These are phyloP conservation scores for Exephanes ischioxanthus DNA, from an alignment of 2,888 invertebrate genomes.

Conservation along the genomic window DNA sequence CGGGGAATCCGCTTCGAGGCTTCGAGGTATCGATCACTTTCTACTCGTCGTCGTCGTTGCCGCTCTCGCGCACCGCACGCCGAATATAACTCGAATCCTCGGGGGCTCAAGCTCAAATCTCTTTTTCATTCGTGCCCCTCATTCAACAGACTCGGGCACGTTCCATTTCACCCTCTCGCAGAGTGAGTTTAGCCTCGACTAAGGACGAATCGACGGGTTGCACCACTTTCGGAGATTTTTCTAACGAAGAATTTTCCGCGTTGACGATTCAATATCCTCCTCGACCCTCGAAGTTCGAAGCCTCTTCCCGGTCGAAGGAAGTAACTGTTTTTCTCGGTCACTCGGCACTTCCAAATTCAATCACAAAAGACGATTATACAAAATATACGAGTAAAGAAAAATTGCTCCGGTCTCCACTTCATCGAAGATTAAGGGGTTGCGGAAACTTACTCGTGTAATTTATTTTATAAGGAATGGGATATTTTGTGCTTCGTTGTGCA, in stretches of 20 bases:
- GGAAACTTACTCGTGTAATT: not conserved
- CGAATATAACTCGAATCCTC: conserved; percentile 60
- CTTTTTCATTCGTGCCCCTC: conserved; percentile 57
- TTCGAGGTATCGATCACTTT: conserved; percentile 58
- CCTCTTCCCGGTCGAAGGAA: too few species aligned
- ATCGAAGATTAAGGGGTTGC: too few species aligned
- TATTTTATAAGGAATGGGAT: not conserved
- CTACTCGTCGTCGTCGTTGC: conserved; percentile 46
- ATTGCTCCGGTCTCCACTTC: too few species aligned
- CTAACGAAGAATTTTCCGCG: conserved; percentile 4
- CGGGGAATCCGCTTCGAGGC: conserved; percentile 43
- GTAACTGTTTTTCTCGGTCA: too few species aligned
- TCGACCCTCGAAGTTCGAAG: not conserved
- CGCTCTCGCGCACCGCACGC: conserved; percentile 19
- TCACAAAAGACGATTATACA: too few species aligned
- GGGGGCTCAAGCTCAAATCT: conserved; percentile 54
- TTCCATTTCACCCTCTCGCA: conserved; percentile 36
- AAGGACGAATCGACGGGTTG: not conserved
- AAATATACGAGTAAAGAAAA: too few species aligned
- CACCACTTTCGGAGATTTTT: not conserved
- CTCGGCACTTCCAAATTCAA: too few species aligned
- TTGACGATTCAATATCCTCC: not conserved
- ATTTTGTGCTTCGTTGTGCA: not conserved
- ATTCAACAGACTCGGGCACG: conserved; percentile 37
- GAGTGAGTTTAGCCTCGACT: conserved; percentile 26